Evolutionary conservation across 2,113 vertebrate genomes (phyloP), one percentile per base, ranked within the genome.

Genomic region (Trochalopteron elliotii): DNA sequence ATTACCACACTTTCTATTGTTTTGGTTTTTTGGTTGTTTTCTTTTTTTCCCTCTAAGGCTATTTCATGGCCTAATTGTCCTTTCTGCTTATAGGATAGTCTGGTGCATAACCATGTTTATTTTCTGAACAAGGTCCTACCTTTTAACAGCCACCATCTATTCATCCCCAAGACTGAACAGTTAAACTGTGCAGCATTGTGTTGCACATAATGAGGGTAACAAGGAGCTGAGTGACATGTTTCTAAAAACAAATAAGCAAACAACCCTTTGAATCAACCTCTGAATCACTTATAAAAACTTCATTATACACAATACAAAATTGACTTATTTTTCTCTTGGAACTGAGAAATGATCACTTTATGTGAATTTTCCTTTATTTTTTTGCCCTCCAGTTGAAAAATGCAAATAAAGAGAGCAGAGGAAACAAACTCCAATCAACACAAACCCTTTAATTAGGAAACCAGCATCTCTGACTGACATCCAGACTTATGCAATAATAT

Each of bases 1-100:
- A 53, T 56, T 74, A 15, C 14, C 53, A 86, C 16, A 11, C 9
- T 94, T 94, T 60, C 68, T 91, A 65, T 15, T 45, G 33, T 17
- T 44, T 44, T 33, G 65, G 65, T 67, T 68, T 37, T 61, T 40
- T 42, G 37, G 37, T 39, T 39, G 37, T 39, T 39, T 39, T 39
- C 37, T 39, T 39, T 39, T 39, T 39, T 39, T 39, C 37, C 37
- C 10, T 24, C 40, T 28, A 9, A n/a, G 23, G 17, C 7, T 91
- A n/a, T 95, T 91, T 94, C 81, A 86, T 64, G 31, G 28, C 83
- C 59, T 80, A 84, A 11, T 50, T 96, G 21, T 30, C 94, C 39
- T n/a, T 83, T 87, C 40, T 55, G 45, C 35, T 60, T 59, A 21
- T 44, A 49, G 59, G 37, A 22, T 31, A 84, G 35, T 17, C 45